Conservation (phyloP, 2,113 vertebrate genomes). For the Microcebus lehilahytsara region DNA sequence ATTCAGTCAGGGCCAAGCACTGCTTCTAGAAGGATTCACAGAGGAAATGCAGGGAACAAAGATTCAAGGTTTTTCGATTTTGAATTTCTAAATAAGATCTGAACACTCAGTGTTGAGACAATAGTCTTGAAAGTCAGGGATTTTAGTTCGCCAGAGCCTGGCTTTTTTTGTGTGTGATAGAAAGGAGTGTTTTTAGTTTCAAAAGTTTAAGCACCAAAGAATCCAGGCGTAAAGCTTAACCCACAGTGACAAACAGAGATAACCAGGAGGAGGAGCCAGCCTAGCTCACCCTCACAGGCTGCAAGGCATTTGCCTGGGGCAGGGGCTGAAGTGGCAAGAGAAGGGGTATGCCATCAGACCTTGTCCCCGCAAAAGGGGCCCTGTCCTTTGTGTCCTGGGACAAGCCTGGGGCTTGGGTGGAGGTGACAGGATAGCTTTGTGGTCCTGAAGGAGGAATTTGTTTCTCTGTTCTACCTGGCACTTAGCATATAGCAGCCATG, state of each 20-base stretch:
- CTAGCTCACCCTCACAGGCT: neutral
- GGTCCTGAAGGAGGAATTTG: neutral
- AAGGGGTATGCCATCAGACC: neutral
- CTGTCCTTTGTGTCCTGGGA: neutral
- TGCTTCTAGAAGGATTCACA: neutral
- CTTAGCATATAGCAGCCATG: neutral
- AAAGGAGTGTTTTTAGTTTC: conserved; percentile 15
- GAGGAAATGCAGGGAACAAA: neutral
- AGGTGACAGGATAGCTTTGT: neutral
- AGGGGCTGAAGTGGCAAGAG: neutral
- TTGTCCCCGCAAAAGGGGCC: neutral
- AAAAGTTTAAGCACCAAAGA: neutral
- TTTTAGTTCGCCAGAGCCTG: neutral
- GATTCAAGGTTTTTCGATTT: neutral
- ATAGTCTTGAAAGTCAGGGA: neutral
- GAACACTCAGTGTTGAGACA: neutral
- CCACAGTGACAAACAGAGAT: neutral
- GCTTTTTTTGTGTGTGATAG: neutral
- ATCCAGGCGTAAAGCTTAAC: neutral
- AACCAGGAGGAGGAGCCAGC: neutral
- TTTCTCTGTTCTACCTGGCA: neutral
- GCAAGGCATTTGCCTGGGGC: neutral
- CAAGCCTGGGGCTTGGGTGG: neutral
- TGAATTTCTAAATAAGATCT: neutral
- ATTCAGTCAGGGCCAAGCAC: neutral